Evolutionary conservation across 2,113 vertebrate species (phyloP), one percentile per base, ranked within the genome.

Genomic region (Plecotus auritus): DNA sequence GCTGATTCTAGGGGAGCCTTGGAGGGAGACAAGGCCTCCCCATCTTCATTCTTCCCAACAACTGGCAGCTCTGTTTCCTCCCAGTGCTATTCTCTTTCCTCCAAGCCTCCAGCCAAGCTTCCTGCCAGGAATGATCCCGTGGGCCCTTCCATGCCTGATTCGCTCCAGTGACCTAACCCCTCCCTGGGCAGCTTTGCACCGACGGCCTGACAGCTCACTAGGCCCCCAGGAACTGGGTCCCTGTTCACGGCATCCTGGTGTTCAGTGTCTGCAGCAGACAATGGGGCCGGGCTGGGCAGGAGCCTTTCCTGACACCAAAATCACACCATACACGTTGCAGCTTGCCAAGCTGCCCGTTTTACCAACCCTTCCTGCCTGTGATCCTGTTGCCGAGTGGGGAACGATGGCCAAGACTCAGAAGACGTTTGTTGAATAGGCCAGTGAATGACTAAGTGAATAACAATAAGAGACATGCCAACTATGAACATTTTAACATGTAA

Each of bases 401-500:
- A 87, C 10, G 35, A 3, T 3, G 54, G 16, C 64, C 2, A 1
- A 69, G 69, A 54, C 18, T 69, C 70, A 16, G 10, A 17, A 61
- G 2, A 23, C 20, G 11, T 69, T 64, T 69, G 16, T 17, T 40
- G 37, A 92, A 54, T 47, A 88, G 90, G 32, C 26, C 4, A 40
- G 3, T 3, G 76, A 85, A 47, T 47, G n/a, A 84, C 17, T 84
- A 40, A 35, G 32, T 64, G 76, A 82, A 30, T 16, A 66, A 49
- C 30, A 64, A 70, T 80, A 84, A 82, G 84, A 90, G 42, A 83
- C 69, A 7, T n/a, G 26, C 47, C 64, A 91, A 78, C 67, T n/a
- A 86, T 32, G 70, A 93, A 37, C 0, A 1, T 30, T 45, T 78
- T 82, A 78, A 69, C 49, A 45, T 73, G 16, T 7, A n/a, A 94